Evolutionary conservation across 2,113 vertebrate species (phyloP).

Genomic region (Lathamus discolor): DNA sequence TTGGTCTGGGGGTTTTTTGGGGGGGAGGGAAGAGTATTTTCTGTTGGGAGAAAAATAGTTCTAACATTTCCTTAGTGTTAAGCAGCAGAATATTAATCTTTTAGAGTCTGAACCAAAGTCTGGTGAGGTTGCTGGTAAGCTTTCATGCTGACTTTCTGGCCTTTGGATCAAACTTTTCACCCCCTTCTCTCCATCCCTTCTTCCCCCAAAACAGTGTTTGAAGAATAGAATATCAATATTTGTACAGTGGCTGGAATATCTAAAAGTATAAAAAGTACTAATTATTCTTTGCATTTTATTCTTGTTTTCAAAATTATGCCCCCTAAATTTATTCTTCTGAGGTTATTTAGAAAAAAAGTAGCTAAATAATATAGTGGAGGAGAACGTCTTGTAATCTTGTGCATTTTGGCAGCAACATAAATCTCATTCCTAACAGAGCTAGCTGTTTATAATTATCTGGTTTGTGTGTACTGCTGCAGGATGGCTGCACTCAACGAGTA

Average conservation of each 20-base stretch:
- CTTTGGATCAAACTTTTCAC: not conserved
- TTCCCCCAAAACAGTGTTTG: not conserved
- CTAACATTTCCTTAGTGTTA: too few relatives aligned
- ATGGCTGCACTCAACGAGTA: constrained; percentile 83
- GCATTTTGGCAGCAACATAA: constrained; percentile 79
- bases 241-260: not conserved
- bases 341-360: not conserved
- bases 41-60: too few relatives aligned
- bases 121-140: not conserved
- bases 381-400: constrained; percentile 71
- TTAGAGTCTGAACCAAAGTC: not conserved
- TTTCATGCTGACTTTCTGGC: not conserved
- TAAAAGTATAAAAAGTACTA: not conserved
- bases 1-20: too few relatives aligned
- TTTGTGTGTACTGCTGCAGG: constrained; percentile 86
- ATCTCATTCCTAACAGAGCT: constrained; percentile 66
- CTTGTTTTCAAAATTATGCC: constrained; percentile 48
- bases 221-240: not conserved
- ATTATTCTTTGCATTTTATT: constrained; percentile 32
- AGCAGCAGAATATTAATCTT: not conserved
- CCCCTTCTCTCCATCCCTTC: not conserved
- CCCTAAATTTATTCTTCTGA: constrained; percentile 44
- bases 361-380: not conserved
- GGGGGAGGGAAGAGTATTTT: not conserved
- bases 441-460: constrained; percentile 84